phyloP scores from a whole-genome alignment of 2,113 vertebrate genomes.

The Uropsilus gracilis region DNA sequence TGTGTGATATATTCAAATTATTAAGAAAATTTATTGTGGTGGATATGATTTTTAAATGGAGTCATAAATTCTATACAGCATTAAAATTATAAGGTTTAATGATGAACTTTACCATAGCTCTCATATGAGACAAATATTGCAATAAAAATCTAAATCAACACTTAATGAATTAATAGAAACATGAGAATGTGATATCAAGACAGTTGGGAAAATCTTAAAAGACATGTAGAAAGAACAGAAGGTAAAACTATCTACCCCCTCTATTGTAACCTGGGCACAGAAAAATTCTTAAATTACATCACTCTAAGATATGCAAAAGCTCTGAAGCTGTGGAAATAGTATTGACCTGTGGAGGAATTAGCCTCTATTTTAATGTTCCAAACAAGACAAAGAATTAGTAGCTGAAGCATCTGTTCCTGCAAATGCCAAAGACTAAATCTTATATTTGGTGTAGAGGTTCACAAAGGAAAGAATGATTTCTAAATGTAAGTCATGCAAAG shows the following conservation, averaged over 20 bases:
- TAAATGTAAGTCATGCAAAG: constrained; percentile 13
- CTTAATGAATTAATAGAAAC: constrained; percentile 63
- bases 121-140: constrained; percentile 60
- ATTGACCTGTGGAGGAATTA: background rate
- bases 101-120: constrained; percentile 57
- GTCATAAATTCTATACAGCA: constrained; percentile 66
- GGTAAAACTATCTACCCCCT: background rate
- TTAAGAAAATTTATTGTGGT: constrained; percentile 53
- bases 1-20: constrained; percentile 36
- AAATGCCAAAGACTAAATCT: background rate
- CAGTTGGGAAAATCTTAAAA: constrained; percentile 57
- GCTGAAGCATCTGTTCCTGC: constrained; percentile 24
- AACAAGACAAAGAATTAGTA: constrained; percentile 60
- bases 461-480: constrained; percentile 29
- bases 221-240: constrained; percentile 25
- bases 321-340: background rate
- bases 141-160: constrained; percentile 65
- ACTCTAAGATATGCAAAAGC: background rate
- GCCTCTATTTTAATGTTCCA: constrained; percentile 41
- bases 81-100: constrained; percentile 72
- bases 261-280: background rate
- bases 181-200: background rate
- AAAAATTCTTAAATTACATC: background rate
- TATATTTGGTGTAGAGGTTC: background rate
- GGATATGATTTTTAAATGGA: constrained; percentile 57